These are phyloP conservation scores for Nematolebias whitei DNA, from an alignment of 2,113 vertebrate species.

Conservation along the genomic window DNA sequence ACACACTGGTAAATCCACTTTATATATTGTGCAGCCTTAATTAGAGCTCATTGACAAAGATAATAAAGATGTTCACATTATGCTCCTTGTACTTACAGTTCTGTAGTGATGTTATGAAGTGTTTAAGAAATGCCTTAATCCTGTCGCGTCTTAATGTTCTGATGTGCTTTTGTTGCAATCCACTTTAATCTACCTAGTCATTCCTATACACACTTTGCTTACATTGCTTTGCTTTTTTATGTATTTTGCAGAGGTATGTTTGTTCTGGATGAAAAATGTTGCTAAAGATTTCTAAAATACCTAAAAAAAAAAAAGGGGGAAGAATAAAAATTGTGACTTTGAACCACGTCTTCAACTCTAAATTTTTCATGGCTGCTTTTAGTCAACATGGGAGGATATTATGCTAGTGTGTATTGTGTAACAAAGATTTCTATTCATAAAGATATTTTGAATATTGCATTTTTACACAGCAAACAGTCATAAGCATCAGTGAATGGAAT, in stretches of 20 bases:
- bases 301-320: no score
- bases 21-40: no score
- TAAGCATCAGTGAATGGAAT: conserved; percentile 16
- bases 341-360: conserved; percentile 31
- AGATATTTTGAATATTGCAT: conserved; percentile 27
- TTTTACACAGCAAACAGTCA: conserved; percentile 15
- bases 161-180: conserved; percentile 49
- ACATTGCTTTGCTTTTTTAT: conserved; percentile 18
- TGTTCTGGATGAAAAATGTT: conserved; percentile 30
- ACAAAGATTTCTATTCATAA: conserved; percentile 50
- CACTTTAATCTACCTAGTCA: conserved; percentile 66
- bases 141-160: conserved; percentile 33
- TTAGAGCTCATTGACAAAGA: background rate
- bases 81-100: conserved; percentile 15
- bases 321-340: conserved; percentile 33
- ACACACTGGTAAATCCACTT: no score
- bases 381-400: conserved; percentile 48
- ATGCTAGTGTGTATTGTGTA: conserved; percentile 30
- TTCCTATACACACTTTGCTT: conserved; percentile 42
- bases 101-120: conserved; percentile 31
- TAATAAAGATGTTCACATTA: conserved; percentile 8
- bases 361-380: conserved; percentile 39
- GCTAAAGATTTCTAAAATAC: conserved; percentile 23
- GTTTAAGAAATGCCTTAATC: conserved; percentile 68
- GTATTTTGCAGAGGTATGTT: conserved; percentile 17